Evolutionary conservation across 2,888 invertebrate genomes (phyloP), one percentile per base, ranked within the genome.

Genomic region (Phengaris arion): DNA sequence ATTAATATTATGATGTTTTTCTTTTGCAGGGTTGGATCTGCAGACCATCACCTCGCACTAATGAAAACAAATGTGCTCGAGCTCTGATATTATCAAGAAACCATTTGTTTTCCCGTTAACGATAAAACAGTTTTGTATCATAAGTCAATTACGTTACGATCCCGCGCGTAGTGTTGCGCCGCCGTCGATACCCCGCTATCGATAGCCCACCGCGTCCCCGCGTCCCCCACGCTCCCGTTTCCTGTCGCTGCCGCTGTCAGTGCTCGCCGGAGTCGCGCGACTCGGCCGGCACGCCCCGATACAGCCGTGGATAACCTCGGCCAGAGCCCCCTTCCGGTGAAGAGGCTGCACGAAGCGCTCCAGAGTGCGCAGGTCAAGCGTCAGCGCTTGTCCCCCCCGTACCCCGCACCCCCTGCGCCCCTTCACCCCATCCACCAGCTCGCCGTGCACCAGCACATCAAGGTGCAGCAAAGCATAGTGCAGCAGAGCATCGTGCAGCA

Each of bases 301-400:
- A 89, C 87, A 91, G 93, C 92, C 94, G 94, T 94, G 94, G 93
- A 93, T 91, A 93, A 93, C 91, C 91, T 92, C 92, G 93, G 93
- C 91, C 92, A 92, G 87, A 92, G 92, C 89, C 92, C 92, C 86
- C 91, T 92, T 83, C 93, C 93, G 90, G 94, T 93, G 91, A 94
- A 94, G 93, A 91, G 93, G 94, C 94, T 94, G 94, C 94, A 94
- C 93, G 94, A 93, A 91, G 94, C 94, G 91, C 94, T 94, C 87
- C 94, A 93, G 90, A 91, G 93, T 90, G 93, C 94, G 85, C 94
- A 93, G 90, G 94, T 94, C 90, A 94, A 94, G 94, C 94, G 94
- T 85, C 95, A 95, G 94, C 94, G 94, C 89, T 94, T 94, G 89
- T 92, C 93, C 87, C 94, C 93, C 81, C 92, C 93, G 85, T 94